Evolutionary conservation across 2,888 invertebrate genomes (phyloP).

Genomic region (Noctua comes): DNA sequence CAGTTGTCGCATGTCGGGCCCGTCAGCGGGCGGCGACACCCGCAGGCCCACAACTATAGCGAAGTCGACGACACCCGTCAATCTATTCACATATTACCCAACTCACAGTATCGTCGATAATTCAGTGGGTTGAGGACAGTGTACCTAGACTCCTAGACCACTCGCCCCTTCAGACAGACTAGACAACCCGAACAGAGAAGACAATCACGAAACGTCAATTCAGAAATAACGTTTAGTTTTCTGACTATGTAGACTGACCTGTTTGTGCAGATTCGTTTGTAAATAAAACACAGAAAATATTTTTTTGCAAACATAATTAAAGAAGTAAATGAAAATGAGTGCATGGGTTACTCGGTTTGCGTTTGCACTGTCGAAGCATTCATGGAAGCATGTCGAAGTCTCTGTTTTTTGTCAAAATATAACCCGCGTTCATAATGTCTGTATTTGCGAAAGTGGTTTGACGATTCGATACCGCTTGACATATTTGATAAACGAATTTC

Average conservation of each 20-base stretch:
- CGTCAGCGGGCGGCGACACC: constrained; percentile 22
- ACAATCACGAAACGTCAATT: not conserved
- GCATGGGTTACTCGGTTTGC: not conserved
- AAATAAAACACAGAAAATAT: not conserved
- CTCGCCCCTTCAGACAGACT: not conserved
- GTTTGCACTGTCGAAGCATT: not conserved
- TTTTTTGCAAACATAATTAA: not conserved
- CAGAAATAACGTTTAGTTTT: not conserved
- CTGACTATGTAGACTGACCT: not conserved
- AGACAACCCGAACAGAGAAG: not conserved
- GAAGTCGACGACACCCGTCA: constrained; percentile 41
- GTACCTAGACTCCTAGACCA: not conserved
- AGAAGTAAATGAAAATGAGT: not conserved
- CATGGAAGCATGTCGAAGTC: not conserved
- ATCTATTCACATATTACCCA: constrained; percentile 26
- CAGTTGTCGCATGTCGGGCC: constrained; percentile 11
- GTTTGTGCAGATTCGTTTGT: not conserved
- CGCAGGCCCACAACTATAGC: not conserved
- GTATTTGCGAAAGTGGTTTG: too few relatives aligned
- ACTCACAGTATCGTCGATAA: constrained; percentile 22
- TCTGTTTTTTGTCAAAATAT: not conserved
- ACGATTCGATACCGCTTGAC: too few relatives aligned
- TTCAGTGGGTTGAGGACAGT: constrained; percentile 14
- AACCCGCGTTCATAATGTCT: not conserved
- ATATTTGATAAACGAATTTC: too few relatives aligned